Evolutionary conservation across 92 coral and sea anemone species (phyloP).

Genomic region (Epizoanthus illoricatus): DNA sequence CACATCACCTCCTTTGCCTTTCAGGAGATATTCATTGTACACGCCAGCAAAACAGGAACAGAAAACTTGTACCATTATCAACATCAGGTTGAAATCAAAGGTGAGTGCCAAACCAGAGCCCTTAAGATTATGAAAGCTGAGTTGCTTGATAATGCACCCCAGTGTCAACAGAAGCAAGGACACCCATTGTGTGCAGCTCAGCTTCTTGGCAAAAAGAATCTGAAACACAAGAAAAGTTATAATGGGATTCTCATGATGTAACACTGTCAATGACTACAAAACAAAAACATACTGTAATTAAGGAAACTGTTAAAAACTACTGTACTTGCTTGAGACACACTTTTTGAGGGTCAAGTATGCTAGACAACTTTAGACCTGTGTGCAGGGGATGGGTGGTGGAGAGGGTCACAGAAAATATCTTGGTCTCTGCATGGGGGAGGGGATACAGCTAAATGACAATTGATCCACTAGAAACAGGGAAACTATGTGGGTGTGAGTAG

Average conservation of each 20-base stretch:
- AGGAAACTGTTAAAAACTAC: too few species aligned
- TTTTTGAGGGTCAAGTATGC: too few species aligned
- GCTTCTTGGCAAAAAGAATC: constrained; percentile 81
- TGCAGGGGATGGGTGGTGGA: too few species aligned
- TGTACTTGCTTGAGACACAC: too few species aligned
- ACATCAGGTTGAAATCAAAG: constrained; percentile 75
- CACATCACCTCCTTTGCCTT: constrained; percentile 89
- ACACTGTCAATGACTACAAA: neutral
- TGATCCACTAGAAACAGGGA: too few species aligned
- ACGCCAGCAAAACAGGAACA: constrained; percentile 99
- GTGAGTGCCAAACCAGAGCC: constrained; percentile 61
- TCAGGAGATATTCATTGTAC: constrained; percentile 93
- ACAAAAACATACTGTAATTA: neutral
- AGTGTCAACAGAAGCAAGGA: constrained; percentile 80
- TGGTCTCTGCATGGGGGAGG: too few species aligned
- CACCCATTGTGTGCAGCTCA: constrained; percentile 85
- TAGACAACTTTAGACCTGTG: neutral
- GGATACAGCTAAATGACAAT: too few species aligned
- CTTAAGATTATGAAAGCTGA: constrained; percentile 53
- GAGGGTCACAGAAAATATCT: too few species aligned
- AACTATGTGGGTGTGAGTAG: too few species aligned
- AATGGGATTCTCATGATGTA: neutral
- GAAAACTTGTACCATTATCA: constrained; percentile 91
- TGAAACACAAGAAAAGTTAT: constrained; percentile 27
- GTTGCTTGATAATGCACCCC: constrained; percentile 92